Conservation (phyloP, 64 coral and sea anemone species). For the Pocillopora verrucosa region DNA sequence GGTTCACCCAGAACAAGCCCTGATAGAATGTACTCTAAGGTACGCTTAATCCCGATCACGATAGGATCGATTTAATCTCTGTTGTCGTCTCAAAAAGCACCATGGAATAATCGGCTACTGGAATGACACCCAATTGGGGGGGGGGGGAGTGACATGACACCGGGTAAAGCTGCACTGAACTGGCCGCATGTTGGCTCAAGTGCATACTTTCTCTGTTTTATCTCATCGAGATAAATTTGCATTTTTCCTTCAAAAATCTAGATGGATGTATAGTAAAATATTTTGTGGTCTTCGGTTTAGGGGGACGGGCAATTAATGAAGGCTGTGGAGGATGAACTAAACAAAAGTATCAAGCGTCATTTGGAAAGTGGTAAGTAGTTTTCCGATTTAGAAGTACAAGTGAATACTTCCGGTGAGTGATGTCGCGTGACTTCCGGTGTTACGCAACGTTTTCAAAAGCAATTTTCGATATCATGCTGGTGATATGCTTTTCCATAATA, state of each 20-base stretch:
- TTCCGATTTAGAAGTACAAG: too few species aligned
- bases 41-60: background rate
- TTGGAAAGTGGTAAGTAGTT: constrained; percentile 72
- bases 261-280: background rate
- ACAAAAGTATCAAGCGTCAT: constrained; percentile 89
- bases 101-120: background rate
- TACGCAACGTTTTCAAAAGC: too few species aligned
- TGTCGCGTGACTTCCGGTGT: too few species aligned
- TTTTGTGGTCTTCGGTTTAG: constrained; percentile 13
- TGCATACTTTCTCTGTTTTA: too few species aligned
- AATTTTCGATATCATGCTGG: background rate
- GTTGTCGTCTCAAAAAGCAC: too few species aligned
- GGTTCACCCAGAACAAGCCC: constrained; percentile 72
- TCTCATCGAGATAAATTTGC: too few species aligned
- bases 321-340: constrained; percentile 87
- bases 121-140: too few species aligned
- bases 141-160: too few species aligned
- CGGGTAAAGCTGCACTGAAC: too few species aligned
- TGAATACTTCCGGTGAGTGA: too few species aligned
- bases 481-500: background rate
- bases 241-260: too few species aligned
- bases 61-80: background rate
- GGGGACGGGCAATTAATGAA: constrained; percentile 83
- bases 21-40: constrained; percentile 61
- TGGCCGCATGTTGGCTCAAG: too few species aligned